A percentile compares a stretch with the other conserved stretches of the same genome.
These are phyloP conservation scores for Xerus inauris DNA, from an alignment of 2,113 vertebrate genomes.

Conservation along the genomic window DNA sequence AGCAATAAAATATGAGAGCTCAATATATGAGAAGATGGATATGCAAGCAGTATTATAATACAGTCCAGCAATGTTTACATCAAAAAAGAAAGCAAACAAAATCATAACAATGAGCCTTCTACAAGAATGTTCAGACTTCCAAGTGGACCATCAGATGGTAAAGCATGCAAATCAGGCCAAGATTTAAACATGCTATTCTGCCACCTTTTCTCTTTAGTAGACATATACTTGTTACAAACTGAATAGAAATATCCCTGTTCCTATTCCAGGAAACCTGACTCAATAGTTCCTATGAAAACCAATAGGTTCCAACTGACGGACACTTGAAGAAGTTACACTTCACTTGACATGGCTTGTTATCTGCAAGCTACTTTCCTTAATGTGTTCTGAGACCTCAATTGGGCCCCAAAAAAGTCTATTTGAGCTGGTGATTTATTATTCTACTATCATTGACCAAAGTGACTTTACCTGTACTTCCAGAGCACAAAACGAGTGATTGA, in stretches of 20 bases:
- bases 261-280: conserved; percentile 25
- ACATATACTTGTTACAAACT: conserved; percentile 47
- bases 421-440: conserved; percentile 42
- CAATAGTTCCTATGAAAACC: conserved; percentile 59
- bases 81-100: background rate
- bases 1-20: background rate
- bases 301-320: conserved; percentile 50
- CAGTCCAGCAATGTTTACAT: background rate
- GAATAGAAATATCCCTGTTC: conserved; percentile 50
- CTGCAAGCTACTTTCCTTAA: conserved; percentile 65
- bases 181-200: background rate
- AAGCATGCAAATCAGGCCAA: conserved; percentile 33
- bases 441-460: background rate
- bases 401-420: conserved; percentile 26
- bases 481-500: background rate
- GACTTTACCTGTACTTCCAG: background rate
- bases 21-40: background rate
- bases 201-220: background rate
- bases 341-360: conserved; percentile 49
- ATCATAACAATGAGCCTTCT: background rate
- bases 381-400: conserved; percentile 53
- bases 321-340: conserved; percentile 36
- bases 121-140: conserved; percentile 9
- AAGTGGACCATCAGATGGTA: background rate
- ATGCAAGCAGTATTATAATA: background rate